Conservation (phyloP, 64 coral and sea anemone species). For the Pocillopora verrucosa region DNA sequence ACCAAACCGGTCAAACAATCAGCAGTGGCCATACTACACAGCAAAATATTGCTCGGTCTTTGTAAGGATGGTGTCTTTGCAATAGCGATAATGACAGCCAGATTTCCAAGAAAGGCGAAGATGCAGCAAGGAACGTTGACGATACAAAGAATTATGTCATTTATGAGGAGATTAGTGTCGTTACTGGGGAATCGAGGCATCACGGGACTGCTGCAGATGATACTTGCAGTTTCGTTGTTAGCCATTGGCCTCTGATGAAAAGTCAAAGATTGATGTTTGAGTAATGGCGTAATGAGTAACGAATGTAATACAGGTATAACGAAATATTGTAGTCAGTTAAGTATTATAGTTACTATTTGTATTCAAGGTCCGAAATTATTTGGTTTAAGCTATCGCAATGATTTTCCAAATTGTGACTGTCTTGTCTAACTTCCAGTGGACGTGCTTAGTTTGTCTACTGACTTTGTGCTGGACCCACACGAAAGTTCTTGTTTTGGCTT, state of each 20-base stretch:
- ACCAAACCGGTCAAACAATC: conserved; percentile 28
- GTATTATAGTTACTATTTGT: no score
- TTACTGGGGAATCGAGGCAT: neutral
- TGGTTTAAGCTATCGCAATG: no score
- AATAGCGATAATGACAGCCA: conserved; percentile 6
- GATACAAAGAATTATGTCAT: neutral
- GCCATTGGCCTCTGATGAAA: neutral
- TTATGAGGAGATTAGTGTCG: neutral
- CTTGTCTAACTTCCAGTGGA: no score
- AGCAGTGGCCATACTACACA: neutral
- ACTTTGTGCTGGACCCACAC: no score
- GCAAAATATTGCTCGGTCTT: neutral
- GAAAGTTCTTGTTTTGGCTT: no score
- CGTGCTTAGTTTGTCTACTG: no score
- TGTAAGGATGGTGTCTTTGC: conserved; percentile 14
- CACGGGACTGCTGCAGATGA: neutral
- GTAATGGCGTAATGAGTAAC: no score
- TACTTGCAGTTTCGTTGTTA: neutral
- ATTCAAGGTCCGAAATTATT: no score
- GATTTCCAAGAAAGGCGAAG: conserved; percentile 27
- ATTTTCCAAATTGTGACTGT: no score
- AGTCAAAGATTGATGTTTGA: neutral
- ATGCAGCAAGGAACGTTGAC: neutral
- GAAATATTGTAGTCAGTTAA: no score
- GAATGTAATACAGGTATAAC: no score